Evolutionary conservation across 2,888 invertebrate genomes (phyloP).

Genomic region (Troilus luridus): DNA sequence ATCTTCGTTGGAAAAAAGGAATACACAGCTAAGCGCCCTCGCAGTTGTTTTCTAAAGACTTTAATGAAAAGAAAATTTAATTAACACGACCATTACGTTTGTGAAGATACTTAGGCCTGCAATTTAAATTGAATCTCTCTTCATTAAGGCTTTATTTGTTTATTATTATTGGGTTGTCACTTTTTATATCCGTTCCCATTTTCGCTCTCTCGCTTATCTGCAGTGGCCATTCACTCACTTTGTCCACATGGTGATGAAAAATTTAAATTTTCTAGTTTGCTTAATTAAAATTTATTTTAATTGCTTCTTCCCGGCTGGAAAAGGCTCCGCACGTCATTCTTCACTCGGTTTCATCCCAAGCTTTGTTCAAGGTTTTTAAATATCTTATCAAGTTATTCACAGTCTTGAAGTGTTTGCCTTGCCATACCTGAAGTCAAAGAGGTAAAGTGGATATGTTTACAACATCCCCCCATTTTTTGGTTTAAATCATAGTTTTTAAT

Average conservation of each 20-base stretch:
- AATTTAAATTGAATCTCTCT: background rate
- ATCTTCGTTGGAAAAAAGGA: background rate
- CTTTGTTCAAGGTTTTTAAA: too few species aligned
- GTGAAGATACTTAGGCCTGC: background rate
- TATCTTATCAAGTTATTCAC: too few species aligned
- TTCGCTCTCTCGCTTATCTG: background rate
- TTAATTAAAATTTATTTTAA: background rate
- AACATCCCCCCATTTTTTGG: too few species aligned
- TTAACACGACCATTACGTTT: background rate
- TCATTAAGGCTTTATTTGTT: background rate
- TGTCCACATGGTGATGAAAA: background rate
- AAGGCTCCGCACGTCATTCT: too few species aligned
- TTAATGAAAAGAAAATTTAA: slow-evolving; percentile 21
- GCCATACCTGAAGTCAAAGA: too few species aligned
- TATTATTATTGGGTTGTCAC: background rate
- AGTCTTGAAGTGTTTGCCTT: too few species aligned
- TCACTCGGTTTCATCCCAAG: too few species aligned
- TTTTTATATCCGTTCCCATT: background rate
- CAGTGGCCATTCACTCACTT: background rate
- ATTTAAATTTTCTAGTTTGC: background rate
- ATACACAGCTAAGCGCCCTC: background rate
- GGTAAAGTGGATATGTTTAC: too few species aligned
- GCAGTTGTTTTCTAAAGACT: background rate
- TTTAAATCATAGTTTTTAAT: too few species aligned
- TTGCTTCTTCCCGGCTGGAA: background rate